A percentile compares a stretch with the other conserved stretches of the same genome.
Evolutionary conservation across 2,888 invertebrate species (phyloP).

Genomic region (Spatulosminthurus flaviceps): DNA sequence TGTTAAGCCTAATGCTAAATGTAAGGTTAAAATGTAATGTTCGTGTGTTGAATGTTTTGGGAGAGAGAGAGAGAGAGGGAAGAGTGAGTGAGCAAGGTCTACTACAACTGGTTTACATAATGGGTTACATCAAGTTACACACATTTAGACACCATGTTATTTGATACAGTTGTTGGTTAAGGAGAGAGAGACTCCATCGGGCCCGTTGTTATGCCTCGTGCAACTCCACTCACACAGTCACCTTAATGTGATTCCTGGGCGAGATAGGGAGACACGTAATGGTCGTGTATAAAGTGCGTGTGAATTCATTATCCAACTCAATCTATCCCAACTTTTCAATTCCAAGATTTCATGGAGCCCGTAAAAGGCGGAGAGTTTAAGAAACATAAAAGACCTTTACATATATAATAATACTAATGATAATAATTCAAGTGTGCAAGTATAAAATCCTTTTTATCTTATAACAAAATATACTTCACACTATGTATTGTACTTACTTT

Average conservation of each 20-base stretch:
- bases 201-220: neutral
- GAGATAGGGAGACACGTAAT: conserved; percentile 45
- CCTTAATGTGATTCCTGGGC: conserved; percentile 41
- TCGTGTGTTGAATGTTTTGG: neutral
- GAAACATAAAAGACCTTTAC: conserved; percentile 33
- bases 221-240: conserved; percentile 12
- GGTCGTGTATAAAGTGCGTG: conserved; percentile 45
- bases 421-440: too few relatives aligned
- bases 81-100: neutral
- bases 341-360: conserved; percentile 43
- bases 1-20: neutral
- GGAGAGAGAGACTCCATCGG: too few relatives aligned
- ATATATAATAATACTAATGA: too few relatives aligned
- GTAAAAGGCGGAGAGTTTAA: conserved; percentile 42
- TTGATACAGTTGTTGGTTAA: conserved; percentile 7
- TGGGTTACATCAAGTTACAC: conserved; percentile 9
- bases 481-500: too few relatives aligned
- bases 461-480: too few relatives aligned
- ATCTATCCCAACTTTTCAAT: conserved; percentile 46
- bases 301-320: conserved; percentile 44
- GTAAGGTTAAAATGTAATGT: conserved; percentile 12
- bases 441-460: too few relatives aligned
- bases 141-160: conserved; percentile 18
- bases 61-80: too few relatives aligned
- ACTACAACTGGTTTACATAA: conserved; percentile 9